Evolutionary conservation across 1,140 invertebrate genomes (phyloP).

Genomic region (Antheraea pernyi): DNA sequence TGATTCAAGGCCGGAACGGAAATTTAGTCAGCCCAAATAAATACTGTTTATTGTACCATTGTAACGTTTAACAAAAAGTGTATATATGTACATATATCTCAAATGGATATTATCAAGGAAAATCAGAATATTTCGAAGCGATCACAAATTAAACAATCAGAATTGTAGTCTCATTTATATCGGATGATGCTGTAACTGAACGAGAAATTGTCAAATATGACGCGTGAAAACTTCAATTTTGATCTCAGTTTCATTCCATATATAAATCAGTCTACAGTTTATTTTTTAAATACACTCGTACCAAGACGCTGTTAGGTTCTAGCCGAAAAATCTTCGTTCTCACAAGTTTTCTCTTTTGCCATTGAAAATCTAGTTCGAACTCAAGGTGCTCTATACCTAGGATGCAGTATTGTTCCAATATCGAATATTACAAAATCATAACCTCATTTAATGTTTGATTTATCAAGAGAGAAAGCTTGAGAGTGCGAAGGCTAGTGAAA

Average conservation of each 20-base stretch:
- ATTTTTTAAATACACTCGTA: conserved; percentile 58
- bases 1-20: conserved; percentile 28
- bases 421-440: conserved; percentile 12
- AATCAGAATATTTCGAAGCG: background rate
- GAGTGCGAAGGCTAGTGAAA: conserved; percentile 40
- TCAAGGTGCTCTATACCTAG: background rate
- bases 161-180: background rate
- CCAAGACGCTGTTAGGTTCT: conserved; percentile 75
- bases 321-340: conserved; percentile 45
- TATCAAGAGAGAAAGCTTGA: conserved; percentile 38
- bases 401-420: background rate
- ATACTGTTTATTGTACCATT: background rate
- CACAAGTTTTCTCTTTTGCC: conserved; percentile 17
- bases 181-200: background rate
- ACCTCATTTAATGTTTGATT: background rate
- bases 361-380: background rate
- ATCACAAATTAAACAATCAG: background rate
- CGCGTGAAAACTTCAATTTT: too few species aligned
- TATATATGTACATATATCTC: background rate
- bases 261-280: background rate
- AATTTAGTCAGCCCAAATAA: conserved; percentile 21
- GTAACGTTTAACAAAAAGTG: background rate
- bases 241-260: background rate
- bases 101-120: background rate
- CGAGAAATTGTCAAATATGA: background rate